A percentile compares a stretch with the other conserved stretches of the same genome.
Conservation (phyloP, 2,113 vertebrate genomes). For the Terrapene triunguis region DNA sequence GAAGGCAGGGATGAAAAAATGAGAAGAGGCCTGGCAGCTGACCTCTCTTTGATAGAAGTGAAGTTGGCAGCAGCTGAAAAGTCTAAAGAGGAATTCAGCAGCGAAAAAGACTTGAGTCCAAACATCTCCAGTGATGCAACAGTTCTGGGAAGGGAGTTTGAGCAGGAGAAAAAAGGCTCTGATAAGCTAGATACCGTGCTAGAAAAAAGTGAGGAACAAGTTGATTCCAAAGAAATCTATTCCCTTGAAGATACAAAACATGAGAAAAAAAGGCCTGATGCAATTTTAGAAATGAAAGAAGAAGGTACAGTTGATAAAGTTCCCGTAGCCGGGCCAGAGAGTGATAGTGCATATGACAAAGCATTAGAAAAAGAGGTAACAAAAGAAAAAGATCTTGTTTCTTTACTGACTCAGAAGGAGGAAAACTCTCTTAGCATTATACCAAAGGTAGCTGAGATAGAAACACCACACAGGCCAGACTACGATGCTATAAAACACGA, state of each 20-base stretch:
- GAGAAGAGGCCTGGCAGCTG: constrained; percentile 76
- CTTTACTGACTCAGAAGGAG: constrained; percentile 61
- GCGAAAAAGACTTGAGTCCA: constrained; percentile 67
- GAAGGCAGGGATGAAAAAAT: constrained; percentile 82
- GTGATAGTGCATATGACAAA: constrained; percentile 30
- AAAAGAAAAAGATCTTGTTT: constrained; percentile 37
- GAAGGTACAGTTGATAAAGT: constrained; percentile 39
- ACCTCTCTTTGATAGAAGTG: constrained; percentile 84
- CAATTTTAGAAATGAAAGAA: constrained; percentile 46
- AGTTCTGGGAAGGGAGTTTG: constrained; percentile 70
- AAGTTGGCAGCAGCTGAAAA: constrained; percentile 85
- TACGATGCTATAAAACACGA: constrained; percentile 75
- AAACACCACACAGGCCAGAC: constrained; percentile 66
- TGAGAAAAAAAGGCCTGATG: constrained; percentile 36
- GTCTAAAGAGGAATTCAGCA: constrained; percentile 75
- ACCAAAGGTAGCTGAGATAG: constrained; percentile 77
- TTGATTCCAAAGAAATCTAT: constrained; percentile 65
- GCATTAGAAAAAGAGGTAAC: constrained; percentile 38
- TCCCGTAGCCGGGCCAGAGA: constrained; percentile 14
- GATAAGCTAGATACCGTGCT: constrained; percentile 81
- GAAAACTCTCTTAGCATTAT: constrained; percentile 74
- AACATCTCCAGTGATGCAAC: constrained; percentile 43
- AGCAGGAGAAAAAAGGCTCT: constrained; percentile 77
- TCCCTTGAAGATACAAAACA: constrained; percentile 49
- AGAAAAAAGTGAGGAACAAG: constrained; percentile 82